A percentile compares a stretch with the other conserved stretches of the same genome.
Conservation (phyloP, 2,888 invertebrate species). For the Drosophila fulvimacula region DNA sequence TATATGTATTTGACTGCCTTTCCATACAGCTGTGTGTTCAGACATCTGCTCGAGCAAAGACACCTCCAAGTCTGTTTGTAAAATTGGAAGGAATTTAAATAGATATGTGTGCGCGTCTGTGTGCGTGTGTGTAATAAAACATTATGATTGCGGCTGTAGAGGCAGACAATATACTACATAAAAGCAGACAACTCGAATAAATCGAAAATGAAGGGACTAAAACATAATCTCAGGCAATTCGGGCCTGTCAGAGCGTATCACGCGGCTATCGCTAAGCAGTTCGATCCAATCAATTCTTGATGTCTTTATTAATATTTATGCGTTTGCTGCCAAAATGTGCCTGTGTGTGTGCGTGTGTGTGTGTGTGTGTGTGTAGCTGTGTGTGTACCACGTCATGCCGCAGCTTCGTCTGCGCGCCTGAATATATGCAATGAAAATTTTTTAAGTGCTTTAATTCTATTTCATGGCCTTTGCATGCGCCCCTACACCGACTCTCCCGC, state of each 20-base stretch:
- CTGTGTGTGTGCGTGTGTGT: neutral
- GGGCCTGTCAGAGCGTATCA: constrained; percentile 10
- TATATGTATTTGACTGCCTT: neutral
- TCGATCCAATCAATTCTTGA: constrained; percentile 70
- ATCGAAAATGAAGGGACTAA: constrained; percentile 13
- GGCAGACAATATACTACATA: constrained; percentile 8
- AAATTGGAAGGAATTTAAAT: constrained; percentile 3
- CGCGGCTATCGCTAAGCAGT: constrained; percentile 20
- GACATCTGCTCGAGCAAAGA: neutral
- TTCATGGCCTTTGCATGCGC: constrained; percentile 51
- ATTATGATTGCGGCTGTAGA: constrained; percentile 13
- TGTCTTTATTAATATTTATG: constrained; percentile 69
- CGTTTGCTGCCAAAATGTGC: constrained; percentile 33
- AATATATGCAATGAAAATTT: constrained; percentile 63
- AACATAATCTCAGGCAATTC: constrained; percentile 11
- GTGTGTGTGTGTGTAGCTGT: constrained; percentile 5
- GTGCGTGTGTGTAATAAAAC: constrained; percentile 5
- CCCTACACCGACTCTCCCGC: neutral
- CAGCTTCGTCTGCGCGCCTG: constrained; percentile 27
- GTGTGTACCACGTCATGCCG: constrained; percentile 39
- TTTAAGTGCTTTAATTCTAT: constrained; percentile 77
- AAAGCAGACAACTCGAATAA: constrained; percentile 9
- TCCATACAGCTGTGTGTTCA: neutral
- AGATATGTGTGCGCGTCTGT: neutral
- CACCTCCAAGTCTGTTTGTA: neutral